Percentiles rank a stretch among this genome's conserved stretches.
phyloP scores from a whole-genome alignment of 2,797 vertebrate genomes.

The Chaetophractus vellerosus region DNA sequence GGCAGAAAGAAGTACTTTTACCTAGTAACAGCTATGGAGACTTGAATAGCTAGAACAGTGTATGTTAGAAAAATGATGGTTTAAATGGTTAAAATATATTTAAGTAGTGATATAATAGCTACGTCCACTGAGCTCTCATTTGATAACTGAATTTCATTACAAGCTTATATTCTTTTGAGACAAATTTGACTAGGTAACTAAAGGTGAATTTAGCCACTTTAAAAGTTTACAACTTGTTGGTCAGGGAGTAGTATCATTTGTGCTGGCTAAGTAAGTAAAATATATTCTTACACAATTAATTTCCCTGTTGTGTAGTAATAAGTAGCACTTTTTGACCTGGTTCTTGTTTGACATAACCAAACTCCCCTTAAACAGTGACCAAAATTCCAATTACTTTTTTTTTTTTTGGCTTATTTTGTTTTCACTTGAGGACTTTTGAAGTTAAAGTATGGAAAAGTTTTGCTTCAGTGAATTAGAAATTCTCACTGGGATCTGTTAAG shows the following conservation, averaged over 20 bases:
- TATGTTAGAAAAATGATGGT: not conserved
- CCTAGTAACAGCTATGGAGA: not conserved
- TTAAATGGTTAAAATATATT: not conserved
- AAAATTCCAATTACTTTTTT: not conserved
- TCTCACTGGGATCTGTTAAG: not conserved
- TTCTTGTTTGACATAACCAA: not conserved
- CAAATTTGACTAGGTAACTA: not conserved
- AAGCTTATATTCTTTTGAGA: not conserved
- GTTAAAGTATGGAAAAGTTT: not conserved
- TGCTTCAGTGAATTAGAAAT: not conserved
- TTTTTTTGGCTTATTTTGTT: not conserved
- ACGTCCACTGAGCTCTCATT: not conserved
- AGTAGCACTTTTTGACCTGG: not conserved
- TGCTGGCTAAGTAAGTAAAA: not conserved
- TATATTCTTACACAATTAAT: not conserved
- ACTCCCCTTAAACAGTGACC: not conserved
- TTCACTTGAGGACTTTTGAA: constrained; percentile 5
- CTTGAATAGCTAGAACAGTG: not conserved
- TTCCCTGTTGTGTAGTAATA: not conserved
- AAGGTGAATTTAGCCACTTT: not conserved
- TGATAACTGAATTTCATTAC: not conserved
- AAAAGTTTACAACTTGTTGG: not conserved
- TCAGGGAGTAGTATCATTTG: not conserved
- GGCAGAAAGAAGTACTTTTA: not conserved
- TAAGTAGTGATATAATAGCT: not conserved